These are phyloP conservation scores for Cremastinae sp. DNA, from an alignment of 2,888 invertebrate species.

Conservation along the genomic window DNA sequence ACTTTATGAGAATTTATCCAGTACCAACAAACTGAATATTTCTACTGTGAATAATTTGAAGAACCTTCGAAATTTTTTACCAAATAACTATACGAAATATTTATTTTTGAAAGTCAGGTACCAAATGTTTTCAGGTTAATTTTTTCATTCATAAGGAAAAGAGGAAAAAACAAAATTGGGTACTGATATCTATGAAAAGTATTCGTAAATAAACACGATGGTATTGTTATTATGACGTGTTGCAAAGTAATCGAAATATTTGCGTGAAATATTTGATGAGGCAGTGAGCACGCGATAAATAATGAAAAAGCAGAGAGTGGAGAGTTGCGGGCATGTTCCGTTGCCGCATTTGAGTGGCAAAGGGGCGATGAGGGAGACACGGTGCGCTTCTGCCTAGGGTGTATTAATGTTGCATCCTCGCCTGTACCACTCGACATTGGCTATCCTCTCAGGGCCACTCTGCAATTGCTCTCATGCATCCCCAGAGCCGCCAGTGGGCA, in stretches of 20 bases:
- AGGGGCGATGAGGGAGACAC: conserved; percentile 56
- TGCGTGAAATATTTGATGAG: conserved; percentile 38
- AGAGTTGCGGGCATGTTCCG: conserved; percentile 64
- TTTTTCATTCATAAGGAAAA: too few species aligned
- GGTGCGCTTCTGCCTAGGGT: conserved; percentile 61
- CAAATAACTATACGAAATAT: too few species aligned
- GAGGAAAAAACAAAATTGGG: too few species aligned
- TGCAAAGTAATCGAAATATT: conserved; percentile 44
- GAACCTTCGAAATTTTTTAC: too few species aligned
- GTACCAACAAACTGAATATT: too few species aligned
- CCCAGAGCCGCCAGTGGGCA: conserved; percentile 66
- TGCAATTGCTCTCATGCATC: conserved; percentile 72
- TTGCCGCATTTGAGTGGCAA: conserved; percentile 54
- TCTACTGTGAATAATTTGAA: too few species aligned
- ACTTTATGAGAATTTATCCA: too few species aligned
- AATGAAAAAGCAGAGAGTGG: conserved; percentile 65
- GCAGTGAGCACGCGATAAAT: conserved; percentile 64
- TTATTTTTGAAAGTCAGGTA: too few species aligned
- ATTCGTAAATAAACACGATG: not conserved
- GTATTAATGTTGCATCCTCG: conserved; percentile 71
- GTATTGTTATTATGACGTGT: not conserved
- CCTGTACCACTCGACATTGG: conserved; percentile 67
- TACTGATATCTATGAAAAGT: too few species aligned
- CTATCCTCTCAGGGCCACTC: conserved; percentile 71
- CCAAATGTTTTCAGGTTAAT: too few species aligned